Evolutionary conservation across 2,888 invertebrate genomes (phyloP), one percentile per base, ranked within the genome.

Genomic region (Therioaphis trifolii): DNA sequence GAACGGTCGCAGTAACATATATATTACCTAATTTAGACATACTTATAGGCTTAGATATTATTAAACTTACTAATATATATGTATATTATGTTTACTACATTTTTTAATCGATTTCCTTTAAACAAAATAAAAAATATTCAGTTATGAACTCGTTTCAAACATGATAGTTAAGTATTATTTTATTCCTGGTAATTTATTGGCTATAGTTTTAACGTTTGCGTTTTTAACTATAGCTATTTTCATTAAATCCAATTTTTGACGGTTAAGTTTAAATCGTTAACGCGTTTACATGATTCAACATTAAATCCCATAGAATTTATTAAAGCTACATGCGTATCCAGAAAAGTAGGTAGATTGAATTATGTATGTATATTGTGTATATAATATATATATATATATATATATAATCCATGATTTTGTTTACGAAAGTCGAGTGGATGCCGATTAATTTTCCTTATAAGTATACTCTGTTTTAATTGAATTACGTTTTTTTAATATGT

Each of bases 21-120:
- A 63, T 35, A 49, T 11, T 46, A 49, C 58, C 21, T 77, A 77
- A 77, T 66, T 66, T 77, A 66, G 15, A 77, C n/a, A 72, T 49
- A 49, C 15, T 76, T 15, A 27, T 61, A 29, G 43, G 75, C 24
- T 61, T 75, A 61, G 27, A 43, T 75, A 27, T 61, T 76, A 76
- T 61, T 61, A 61, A 61, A 61, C 27, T 43, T 43, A 46, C 75
- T 43, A 61, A 61, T 43, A 24, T 43, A 21, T 27, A 43, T 58
- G 18, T 52, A 35, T 7, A 27, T 5, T 43, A 76, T 43, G 7
- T 61, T 43, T 49, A 9, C 3, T 4, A 21, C n/a, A 21, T 46
- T 55, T 40, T 74, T 58, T n/a, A 58, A 74, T 58, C 21, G 12
- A 58, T 21, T 58, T 58, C 2, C 18, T 24, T n/a, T n/a, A n/a